Base-by-base conservation (phyloP, 1,140 invertebrate species). In the Formica exsecta region DNA sequence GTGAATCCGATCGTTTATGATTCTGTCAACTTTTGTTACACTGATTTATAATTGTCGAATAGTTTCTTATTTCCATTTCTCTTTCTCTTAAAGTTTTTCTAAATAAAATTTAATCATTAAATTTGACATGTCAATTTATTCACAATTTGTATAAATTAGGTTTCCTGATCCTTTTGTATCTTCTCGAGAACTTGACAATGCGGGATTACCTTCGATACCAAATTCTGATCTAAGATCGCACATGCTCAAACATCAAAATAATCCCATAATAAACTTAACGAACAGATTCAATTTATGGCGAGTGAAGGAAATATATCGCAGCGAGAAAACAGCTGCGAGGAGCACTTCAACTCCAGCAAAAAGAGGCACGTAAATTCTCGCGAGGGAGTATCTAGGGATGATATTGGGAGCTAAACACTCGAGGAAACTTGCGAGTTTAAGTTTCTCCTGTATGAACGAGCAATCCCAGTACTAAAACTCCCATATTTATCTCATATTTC, bases 201-300 rank as follows among this genome's bases (percentile, higher is more conserved):
- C 36, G 16, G 5, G 64, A 76, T 51, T 38, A 68, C 0, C n/a
- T 25, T 1, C n/a, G 44, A 22, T 16, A 25, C 5, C 32, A 68
- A 79, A 68, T 22, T 70, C n/a, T 54, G 64, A 80, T 70, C 25
- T 70, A 80, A 80, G n/a, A 38, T 8, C 3, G 8, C 13, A 0
- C 44, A n/a, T 57, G 16, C 13, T 38, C 13, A 51, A 80, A 51
- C 22, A 22, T 22, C 22, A 22, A 22, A 22, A 48, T 54, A 83
- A 74, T 9, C 41, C 54, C 38, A 73, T 73, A 74, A 83, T 22
- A 61, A 54, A 19, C 57, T 83, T 83, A 83, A 74, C 54, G 74
- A 81, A 61, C 38, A 59, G 25, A 73, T 81, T 66, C 19, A 61
- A 73, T 83, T 73, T 83, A 74, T 83, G 29, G 19, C 7, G 9